Percentiles rank a stretch among this genome's conserved stretches.
Conservation (phyloP, 2,113 vertebrate genomes). For the Myrmophylax atrothorax region DNA sequence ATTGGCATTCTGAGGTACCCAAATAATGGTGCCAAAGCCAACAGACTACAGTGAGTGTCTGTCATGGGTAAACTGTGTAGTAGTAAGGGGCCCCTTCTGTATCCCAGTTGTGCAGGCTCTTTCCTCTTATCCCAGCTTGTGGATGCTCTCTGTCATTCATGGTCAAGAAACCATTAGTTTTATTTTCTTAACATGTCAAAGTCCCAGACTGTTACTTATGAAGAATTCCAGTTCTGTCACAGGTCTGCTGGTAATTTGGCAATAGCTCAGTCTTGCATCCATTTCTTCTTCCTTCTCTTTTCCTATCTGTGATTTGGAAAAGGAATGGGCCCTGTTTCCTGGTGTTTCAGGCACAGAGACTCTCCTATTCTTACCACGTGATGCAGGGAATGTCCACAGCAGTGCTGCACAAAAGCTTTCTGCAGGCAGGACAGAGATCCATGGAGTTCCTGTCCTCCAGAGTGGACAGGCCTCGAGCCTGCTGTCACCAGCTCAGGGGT, state of each 20-base stretch:
- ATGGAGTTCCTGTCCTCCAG: not conserved
- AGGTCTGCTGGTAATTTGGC: not conserved
- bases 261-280: not conserved
- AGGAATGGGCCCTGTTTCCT: not conserved
- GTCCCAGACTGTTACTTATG: not conserved
- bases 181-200: not conserved
- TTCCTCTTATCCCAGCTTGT: not conserved
- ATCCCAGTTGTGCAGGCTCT: not conserved
- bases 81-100: not conserved
- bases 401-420: not conserved
- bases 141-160: not conserved
- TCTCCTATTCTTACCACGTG: not conserved
- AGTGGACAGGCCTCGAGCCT: not conserved
- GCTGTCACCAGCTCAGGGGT: not conserved
- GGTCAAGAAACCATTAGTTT: not conserved
- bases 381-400: not conserved
- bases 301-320: not conserved
- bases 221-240: not conserved
- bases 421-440: not conserved
- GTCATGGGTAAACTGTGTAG: not conserved
- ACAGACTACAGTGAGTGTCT: not conserved
- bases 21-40: constrained; percentile 41
- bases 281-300: not conserved
- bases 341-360: not conserved
- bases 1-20: not conserved